Evolutionary conservation across 2,113 vertebrate genomes (phyloP), one percentile per base, ranked within the genome.

Genomic region (Sigmodon hispidus): DNA sequence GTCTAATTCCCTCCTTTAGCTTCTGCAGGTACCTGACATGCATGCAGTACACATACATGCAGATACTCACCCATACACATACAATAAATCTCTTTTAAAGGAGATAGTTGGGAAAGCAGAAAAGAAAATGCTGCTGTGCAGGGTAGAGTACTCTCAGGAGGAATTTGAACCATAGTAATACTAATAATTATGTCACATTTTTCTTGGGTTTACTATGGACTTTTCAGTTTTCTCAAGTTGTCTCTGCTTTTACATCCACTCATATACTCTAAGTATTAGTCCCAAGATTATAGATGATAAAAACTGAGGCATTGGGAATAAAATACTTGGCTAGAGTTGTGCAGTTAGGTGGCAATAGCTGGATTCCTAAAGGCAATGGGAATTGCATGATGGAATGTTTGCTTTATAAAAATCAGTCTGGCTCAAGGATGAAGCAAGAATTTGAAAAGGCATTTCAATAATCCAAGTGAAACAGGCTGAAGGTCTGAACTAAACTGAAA

Each of bases 261-360:
- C 65, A 4, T 43, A 73, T 87, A 24, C 9, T 65, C 4, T 31
- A 55, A 69, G 19, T 73, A 76, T 87, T 95, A 26, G 6, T 79
- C 84, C 73, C 24, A 9, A n/a, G 43, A 91, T 96, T 75, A 22
- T 52, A 88, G 48, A 29, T 21, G 81, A 65, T 73, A 89, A 97
- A 97, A 94, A 81, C 34, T 40, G 85, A 97, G 40, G 12, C 26
- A 88, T 22, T 83, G 24, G 85, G 57, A 96, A 36, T 11, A 70
- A 22, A 3, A 21, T 21, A 40, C 43, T 59, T 72, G 55, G 77
- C 40, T 50, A 50, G 17, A 63, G 48, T 61, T 84, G 45, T 45
- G 31, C 0, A 96, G 87, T 70, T 94, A 89, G 48, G n/a, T 17
- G 11, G 11, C 61, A 61, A 80, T 45, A 67, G 34, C 31, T 92